Evolutionary conservation across 1,140 invertebrate species (phyloP).

Genomic region (Pectinophora gossypiella): DNA sequence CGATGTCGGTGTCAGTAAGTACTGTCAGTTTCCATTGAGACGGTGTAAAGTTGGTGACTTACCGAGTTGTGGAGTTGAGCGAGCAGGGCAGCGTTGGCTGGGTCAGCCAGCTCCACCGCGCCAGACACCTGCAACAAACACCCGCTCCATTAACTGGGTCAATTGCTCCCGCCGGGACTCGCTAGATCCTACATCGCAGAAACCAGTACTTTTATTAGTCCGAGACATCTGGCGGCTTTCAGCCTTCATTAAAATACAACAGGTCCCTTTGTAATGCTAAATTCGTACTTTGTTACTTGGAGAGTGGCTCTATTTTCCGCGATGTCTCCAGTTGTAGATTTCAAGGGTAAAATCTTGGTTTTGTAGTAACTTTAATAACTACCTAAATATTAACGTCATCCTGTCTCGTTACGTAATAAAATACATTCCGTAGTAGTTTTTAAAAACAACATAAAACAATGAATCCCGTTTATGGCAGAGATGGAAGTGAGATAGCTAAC

Average conservation of each 20-base stretch:
- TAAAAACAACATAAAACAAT: no score
- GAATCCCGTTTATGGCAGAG: not conserved
- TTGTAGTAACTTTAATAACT: no score
- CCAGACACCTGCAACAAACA: slow-evolving; percentile 58
- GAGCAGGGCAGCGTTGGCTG: slow-evolving; percentile 46
- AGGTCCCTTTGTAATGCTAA: not conserved
- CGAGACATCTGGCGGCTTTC: not conserved
- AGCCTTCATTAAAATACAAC: not conserved
- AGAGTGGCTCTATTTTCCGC: no score
- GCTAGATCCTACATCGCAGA: not conserved
- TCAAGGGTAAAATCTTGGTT: no score
- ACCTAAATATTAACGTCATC: no score
- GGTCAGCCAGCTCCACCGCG: slow-evolving; percentile 52
- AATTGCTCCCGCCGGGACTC: not conserved
- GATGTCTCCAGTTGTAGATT: no score
- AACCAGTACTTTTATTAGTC: not conserved
- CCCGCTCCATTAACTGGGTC: slow-evolving; percentile 6
- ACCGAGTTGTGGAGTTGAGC: slow-evolving; percentile 54
- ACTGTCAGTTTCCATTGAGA: no score
- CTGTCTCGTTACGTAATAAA: no score
- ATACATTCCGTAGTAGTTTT: no score
- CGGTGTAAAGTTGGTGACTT: slow-evolving; percentile 37
- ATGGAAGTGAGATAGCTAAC: not conserved
- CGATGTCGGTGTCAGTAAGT: no score
- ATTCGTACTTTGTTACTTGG: no score